Conservation (phyloP, 2,797 vertebrate genomes). For the Sciurus vulgaris region DNA sequence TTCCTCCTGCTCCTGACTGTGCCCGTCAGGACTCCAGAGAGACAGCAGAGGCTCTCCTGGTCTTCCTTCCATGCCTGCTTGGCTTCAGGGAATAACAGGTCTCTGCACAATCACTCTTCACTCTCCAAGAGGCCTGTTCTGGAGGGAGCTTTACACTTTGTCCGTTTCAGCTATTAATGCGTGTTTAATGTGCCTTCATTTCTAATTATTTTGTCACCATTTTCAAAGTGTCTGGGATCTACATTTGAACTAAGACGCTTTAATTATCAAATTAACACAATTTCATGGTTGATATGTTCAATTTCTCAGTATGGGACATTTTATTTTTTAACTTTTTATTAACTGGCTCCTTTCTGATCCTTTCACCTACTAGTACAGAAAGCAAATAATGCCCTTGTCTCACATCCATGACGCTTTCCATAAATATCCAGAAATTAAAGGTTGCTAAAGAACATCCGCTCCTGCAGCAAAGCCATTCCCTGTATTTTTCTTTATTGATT, state of each 20-base stretch:
- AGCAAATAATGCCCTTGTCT: constrained; percentile 73
- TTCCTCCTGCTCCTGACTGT: constrained; percentile 3
- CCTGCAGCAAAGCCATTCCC: not conserved
- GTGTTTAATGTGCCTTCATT: constrained; percentile 61
- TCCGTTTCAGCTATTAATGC: not conserved
- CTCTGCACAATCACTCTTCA: constrained; percentile 64
- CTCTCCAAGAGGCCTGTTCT: constrained; percentile 54
- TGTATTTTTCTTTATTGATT: constrained; percentile 31
- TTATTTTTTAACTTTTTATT: constrained; percentile 81
- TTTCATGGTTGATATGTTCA: constrained; percentile 86
- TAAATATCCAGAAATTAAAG: constrained; percentile 80
- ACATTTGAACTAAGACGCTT: constrained; percentile 80
- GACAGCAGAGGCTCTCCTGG: constrained; percentile 61
- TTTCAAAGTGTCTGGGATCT: constrained; percentile 69
- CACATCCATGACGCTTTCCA: constrained; percentile 72
- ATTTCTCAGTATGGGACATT: constrained; percentile 83
- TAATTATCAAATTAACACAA: constrained; percentile 88
- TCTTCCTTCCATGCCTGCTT: constrained; percentile 31
- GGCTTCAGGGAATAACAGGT: constrained; percentile 80
- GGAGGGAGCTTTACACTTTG: constrained; percentile 66
- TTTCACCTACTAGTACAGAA: constrained; percentile 72
- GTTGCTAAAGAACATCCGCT: constrained; percentile 38
- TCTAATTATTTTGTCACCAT: constrained; percentile 82
- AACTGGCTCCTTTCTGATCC: constrained; percentile 79
- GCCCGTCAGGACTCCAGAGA: constrained; percentile 61